Evolutionary conservation across 2,888 invertebrate genomes (phyloP), one percentile per base, ranked within the genome.

Genomic region (Ferdinandea cuprea): DNA sequence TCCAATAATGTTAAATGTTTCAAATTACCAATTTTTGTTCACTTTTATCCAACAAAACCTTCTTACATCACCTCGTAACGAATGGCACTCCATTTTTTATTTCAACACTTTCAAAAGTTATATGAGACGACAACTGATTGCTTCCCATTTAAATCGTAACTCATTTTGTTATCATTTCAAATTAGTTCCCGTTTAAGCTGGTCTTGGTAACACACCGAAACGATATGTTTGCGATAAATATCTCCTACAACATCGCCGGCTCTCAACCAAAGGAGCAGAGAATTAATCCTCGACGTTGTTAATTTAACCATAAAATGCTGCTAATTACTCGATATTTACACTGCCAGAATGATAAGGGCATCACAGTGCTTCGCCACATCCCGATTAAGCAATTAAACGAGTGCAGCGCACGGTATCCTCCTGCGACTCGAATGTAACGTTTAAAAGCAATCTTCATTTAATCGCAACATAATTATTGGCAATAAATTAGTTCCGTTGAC

Each of bases 251-350:
- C 48, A 44, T 6, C 9, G 19, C 21, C 11, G 25, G 11, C 30
- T 61, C 40, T 42, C 13, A 15, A 25, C 25, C 3, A 5, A 17
- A 15, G 19, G n/a, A 66, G 59, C 32, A 44, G 21, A 17, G 48
- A 83, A 71, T 77, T 68, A 61, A 77, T 56, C 66, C 61, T 61
- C 61, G 44, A 28, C 30, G 78, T 83, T 83, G 72, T 78, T 73
- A 68, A 78, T 83, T 68, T 61, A 83, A 68, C 78, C 83, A 83
- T 83, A 44, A 73, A 78, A 73, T 58, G 56, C 17, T 11, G 66
- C 78, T 83, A 83, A 83, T 83, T 83, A 78, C 77, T 83, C 78
- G 83, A 83, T 83, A 83, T 83, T 83, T 83, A 78, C 78, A 73
- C 72, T 72, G 83, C 72, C 78, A 73, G 46, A n/a, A 66, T 78